phyloP scores from a whole-genome alignment of 2,888 invertebrate genomes.

The Embidobia sp. region DNA sequence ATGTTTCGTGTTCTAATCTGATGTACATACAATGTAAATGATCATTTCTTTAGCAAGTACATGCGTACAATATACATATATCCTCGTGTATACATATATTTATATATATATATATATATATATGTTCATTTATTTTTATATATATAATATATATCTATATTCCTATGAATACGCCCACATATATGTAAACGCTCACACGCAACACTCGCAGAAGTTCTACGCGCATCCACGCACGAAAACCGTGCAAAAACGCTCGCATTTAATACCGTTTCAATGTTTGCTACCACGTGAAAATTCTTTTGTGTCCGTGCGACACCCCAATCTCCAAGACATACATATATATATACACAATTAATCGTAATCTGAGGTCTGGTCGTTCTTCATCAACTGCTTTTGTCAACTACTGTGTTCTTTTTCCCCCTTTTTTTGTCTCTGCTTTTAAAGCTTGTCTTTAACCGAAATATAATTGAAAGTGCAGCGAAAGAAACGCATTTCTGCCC shows the following conservation, averaged over 20 bases:
- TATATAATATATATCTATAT: conserved; percentile 34
- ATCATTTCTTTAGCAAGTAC: conserved; percentile 62
- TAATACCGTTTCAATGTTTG: conserved; percentile 15
- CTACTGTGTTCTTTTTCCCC: too few species aligned
- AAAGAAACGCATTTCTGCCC: too few species aligned
- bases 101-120: conserved; percentile 22
- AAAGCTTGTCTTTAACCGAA: too few species aligned
- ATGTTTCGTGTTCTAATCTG: conserved; percentile 71
- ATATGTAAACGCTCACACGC: conserved; percentile 60
- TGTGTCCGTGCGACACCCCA: conserved; percentile 17
- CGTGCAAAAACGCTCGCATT: too few species aligned
- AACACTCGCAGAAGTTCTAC: conserved; percentile 15
- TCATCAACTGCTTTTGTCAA: too few species aligned
- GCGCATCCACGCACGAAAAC: too few species aligned
- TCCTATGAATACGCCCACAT: conserved; percentile 48
- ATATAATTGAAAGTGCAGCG: too few species aligned
- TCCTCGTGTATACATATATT: conserved; percentile 8
- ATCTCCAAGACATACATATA: conserved; percentile 11
- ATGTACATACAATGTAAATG: conserved; percentile 71
- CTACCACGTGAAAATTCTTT: conserved; percentile 24
- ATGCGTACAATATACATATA: conserved; percentile 66
- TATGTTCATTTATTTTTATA: conserved; percentile 37
- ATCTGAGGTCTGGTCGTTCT: conserved; percentile 56
- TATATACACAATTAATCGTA: conserved; percentile 42
- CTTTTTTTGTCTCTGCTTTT: too few species aligned